Evolutionary conservation across 2,888 invertebrate genomes (phyloP), one percentile per base, ranked within the genome.

Genomic region (Scaptomyza caliginosa): DNA sequence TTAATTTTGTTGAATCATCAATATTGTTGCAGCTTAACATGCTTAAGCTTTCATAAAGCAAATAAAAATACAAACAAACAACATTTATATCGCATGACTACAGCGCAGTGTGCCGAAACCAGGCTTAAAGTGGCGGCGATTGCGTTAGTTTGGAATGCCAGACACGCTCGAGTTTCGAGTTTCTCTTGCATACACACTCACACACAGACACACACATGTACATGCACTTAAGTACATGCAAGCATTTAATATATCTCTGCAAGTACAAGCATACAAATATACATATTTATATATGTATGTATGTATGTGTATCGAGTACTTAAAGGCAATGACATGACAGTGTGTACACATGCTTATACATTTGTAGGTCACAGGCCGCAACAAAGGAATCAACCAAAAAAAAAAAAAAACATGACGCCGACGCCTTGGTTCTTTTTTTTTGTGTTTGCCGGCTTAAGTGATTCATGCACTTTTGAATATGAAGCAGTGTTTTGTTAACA

Each of bases 101-200:
- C 7, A 30, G 28, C 19, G 10, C 4, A 7, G 4, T 13, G 19
- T 19, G 24, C 19, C 39, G 5, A 62, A 72, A 67, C 42, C 63
- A 43, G 52, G 60, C 40, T 68, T 43, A 46, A 77, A 76, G 77
- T 60, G 46, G 48, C 76, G 72, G 60, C 38, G 43, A n/a, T n/a
- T n/a, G 11, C 32, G 32, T 13, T 45, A 50, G 48, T 54, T 71
- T 46, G 26, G 23, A 49, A 75, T 71, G 36, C 76, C 54, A 74
- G 57, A 69, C 77, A 77, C 58, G 77, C 60, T 43, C 58, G 58
- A 77, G 69, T 77, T 77, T 43, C 62, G 62, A 77, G 65, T 77
- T 77, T 75, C 77, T 57, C 65, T 73, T 73, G 62, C 56, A 71
- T 40, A 55, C 21, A 48, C 50, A 40, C 58, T 63, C 66, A 59